Percentiles rank a stretch among this genome's conserved stretches.
Evolutionary conservation across 2,888 invertebrate species (phyloP).

Genomic region (Liposcelis brunnea): DNA sequence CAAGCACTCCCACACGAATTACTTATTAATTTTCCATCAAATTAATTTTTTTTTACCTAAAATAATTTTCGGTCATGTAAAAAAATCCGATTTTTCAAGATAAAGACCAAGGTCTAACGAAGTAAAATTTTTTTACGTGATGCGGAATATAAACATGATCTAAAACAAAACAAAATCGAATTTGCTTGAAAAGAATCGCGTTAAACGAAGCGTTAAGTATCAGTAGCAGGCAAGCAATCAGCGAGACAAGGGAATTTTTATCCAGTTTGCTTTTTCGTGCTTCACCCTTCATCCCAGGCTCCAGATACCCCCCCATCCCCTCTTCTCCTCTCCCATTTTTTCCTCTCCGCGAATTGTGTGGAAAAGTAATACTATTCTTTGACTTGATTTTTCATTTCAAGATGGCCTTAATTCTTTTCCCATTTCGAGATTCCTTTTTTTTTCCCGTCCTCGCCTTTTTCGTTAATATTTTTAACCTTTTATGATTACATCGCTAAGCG

Average conservation of each 20-base stretch:
- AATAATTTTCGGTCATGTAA: too few relatives aligned
- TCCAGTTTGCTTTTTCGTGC: slow-evolving; percentile 5
- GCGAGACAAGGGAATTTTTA: slow-evolving; percentile 7
- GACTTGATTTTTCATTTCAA: neutral
- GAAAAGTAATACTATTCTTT: slow-evolving; percentile 8
- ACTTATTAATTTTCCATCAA: too few relatives aligned
- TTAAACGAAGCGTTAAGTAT: slow-evolving; percentile 8
- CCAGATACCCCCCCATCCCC: neutral
- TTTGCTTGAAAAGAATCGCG: slow-evolving; percentile 8
- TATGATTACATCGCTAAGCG: too few relatives aligned
- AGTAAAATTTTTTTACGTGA: too few relatives aligned
- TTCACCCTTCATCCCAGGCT: slow-evolving; percentile 2
- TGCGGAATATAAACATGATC: neutral
- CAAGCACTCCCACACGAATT: too few relatives aligned
- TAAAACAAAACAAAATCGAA: slow-evolving; percentile 9
- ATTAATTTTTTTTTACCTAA: too few relatives aligned
- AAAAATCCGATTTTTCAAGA: too few relatives aligned
- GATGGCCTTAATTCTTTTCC: neutral
- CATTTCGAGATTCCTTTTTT: neutral
- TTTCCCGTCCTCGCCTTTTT: neutral
- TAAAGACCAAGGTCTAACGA: too few relatives aligned
- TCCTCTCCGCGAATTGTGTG: slow-evolving; percentile 1
- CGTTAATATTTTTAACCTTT: too few relatives aligned
- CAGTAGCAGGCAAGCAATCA: slow-evolving; percentile 7
- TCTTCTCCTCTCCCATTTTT: neutral